Conservation (phyloP, 30 jellyfish, hydroid and myxozoan genomes). For the Hydractinia symbiolongicarpus region DNA sequence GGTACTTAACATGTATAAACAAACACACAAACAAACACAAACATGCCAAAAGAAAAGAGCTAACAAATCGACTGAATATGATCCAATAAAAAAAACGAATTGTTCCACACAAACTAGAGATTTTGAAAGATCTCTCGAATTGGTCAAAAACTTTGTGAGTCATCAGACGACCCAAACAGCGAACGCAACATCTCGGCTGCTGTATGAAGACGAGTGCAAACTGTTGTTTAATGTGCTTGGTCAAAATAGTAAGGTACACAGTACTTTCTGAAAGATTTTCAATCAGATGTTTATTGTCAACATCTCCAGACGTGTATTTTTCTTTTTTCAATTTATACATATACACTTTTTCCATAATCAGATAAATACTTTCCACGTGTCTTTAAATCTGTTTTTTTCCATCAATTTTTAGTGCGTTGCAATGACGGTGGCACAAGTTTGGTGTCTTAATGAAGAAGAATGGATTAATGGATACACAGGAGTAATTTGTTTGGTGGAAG, state of each 20-base stretch:
- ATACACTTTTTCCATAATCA: no score
- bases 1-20: no score
- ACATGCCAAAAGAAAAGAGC: neutral
- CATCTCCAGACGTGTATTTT: neutral
- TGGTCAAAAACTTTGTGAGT: neutral
- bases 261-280: neutral
- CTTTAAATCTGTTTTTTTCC: no score
- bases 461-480: neutral
- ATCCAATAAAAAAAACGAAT: neutral
- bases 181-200: neutral
- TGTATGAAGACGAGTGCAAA: neutral
- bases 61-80: neutral
- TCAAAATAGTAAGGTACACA: neutral
- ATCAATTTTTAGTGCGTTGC: neutral
- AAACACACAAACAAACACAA: neutral
- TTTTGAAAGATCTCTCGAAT: neutral
- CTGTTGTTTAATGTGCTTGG: neutral
- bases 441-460: neutral
- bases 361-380: no score
- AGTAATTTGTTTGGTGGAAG: neutral
- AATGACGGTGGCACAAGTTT: conserved; percentile 1
- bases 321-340: neutral
- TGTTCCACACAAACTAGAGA: neutral
- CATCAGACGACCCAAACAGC: neutral
- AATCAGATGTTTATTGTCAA: neutral